Conservation (phyloP, 2,888 invertebrate species). For the Nomada hirtipes region DNA sequence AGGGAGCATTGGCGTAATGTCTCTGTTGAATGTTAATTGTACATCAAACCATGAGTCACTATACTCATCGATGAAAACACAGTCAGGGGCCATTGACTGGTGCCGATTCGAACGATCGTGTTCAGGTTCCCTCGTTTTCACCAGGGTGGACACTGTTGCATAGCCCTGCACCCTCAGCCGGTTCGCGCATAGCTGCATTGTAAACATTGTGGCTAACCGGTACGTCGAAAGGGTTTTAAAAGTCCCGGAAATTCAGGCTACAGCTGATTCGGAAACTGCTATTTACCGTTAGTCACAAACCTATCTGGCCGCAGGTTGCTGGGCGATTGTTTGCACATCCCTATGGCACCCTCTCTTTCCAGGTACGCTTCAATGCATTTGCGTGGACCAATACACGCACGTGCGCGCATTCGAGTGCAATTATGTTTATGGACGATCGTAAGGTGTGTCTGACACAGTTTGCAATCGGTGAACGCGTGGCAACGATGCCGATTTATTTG, state of each 20-base stretch:
- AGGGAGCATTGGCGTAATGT: slow-evolving; percentile 56
- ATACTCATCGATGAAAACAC: slow-evolving; percentile 45
- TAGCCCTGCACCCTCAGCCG: slow-evolving; percentile 9
- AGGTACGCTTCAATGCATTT: slow-evolving; percentile 1
- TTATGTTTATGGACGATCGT: slow-evolving; percentile 32
- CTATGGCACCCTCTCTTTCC: slow-evolving; percentile 15
- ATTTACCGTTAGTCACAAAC: slow-evolving; percentile 61
- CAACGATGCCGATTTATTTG: not conserved
- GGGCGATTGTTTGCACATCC: slow-evolving; percentile 54
- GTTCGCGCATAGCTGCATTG: slow-evolving; percentile 54
- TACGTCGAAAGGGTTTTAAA: slow-evolving; percentile 68
- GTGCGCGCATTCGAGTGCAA: slow-evolving; percentile 18
- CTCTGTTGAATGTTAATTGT: slow-evolving; percentile 68
- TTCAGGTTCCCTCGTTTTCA: slow-evolving; percentile 42
- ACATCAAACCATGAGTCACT: slow-evolving; percentile 65
- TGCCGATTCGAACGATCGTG: slow-evolving; percentile 18
- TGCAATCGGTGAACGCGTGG: not conserved
- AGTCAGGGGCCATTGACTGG: slow-evolving; percentile 32
- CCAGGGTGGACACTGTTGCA: slow-evolving; percentile 27
- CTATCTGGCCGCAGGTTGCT: slow-evolving; percentile 40
- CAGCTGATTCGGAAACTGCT: slow-evolving; percentile 63
- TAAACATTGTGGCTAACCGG: slow-evolving; percentile 67
- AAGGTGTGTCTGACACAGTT: slow-evolving; percentile 3
- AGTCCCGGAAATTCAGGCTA: slow-evolving; percentile 60
- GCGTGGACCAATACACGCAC: not conserved